Evolutionary conservation across 2,888 invertebrate species (phyloP).

Genomic region (Cactoblastis cactorum): DNA sequence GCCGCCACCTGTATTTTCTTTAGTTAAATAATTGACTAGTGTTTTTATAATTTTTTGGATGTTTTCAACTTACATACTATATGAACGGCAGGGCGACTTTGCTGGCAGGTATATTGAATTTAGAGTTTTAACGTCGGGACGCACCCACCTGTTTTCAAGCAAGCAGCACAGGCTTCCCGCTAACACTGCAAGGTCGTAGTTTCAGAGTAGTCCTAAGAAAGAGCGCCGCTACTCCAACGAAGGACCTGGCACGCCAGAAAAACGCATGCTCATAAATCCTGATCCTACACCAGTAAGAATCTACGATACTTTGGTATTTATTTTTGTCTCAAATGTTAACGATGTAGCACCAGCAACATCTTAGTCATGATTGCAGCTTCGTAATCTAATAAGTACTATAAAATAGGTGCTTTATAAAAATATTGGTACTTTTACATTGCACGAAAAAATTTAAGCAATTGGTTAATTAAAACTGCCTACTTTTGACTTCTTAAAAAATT

Average conservation of each 20-base stretch:
- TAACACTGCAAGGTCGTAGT: constrained; percentile 62
- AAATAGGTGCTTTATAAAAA: background rate
- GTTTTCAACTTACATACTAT: background rate
- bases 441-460: no score
- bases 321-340: background rate
- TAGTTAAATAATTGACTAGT: no score
- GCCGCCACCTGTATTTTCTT: no score
- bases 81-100: background rate
- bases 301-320: constrained; percentile 27
- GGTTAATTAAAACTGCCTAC: no score
- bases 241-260: constrained; percentile 69
- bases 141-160: constrained; percentile 24
- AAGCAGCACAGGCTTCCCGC: constrained; percentile 26
- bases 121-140: constrained; percentile 12
- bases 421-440: no score
- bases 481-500: no score
- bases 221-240: constrained; percentile 71
- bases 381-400: background rate
- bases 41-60: background rate
- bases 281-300: constrained; percentile 74
- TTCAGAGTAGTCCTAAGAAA: constrained; percentile 73
- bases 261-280: constrained; percentile 75
- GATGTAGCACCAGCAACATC: background rate
- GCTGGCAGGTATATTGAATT: background rate
- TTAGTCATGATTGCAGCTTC: background rate